Evolutionary conservation across 2,113 vertebrate genomes (phyloP), one percentile per base, ranked within the genome.

Genomic region (Lasiurus cinereus): DNA sequence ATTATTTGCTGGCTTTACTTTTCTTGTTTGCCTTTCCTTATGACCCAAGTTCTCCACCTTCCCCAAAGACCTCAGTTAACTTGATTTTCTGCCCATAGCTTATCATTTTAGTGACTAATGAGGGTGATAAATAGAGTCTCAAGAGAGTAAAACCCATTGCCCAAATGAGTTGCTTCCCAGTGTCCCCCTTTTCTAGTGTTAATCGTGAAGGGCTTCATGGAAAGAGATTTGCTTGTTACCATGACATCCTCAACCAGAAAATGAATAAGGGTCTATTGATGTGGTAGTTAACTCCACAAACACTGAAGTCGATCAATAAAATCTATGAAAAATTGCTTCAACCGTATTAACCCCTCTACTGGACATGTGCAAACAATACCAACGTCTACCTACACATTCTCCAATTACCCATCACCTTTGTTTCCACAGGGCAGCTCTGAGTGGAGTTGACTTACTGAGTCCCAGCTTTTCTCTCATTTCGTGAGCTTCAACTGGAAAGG

Each of bases 251-350:
- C 92, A 90, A 96, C 92, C 72, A 94, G 88, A 97, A 98, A 97
- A 98, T 98, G 95, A 96, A 97, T 94, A 82, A 96, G 70, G 88
- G 92, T 52, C 29, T 96, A 96, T 84, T 72, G 87, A 97, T 96
- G 94, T 84, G 96, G 88, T 92, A 96, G 54, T 98, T 97, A 97
- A 97, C 95, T 76, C 91, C 62, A 86, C 88, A 96, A 96, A 97
- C 93, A 73, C 92, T 95, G 93, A 97, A 96, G 59, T 52, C 80
- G 90, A 96, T 98, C 96, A 96, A 96, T 98, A 97, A 97, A 97
- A 96, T 98, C 95, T 93, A 95, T 98, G 96, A 95, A 96, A 98
- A 97, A 97, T 97, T 96, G 94, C 96, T 97, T 80, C n/a, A 18
- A 62, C 59, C 73, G 69, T 92, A 94, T 96, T 96, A 97, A 96